A percentile compares a stretch with the other conserved stretches of the same genome.
Conservation (phyloP, 2,888 invertebrate genomes). For the Entomobrya multifasciata region DNA sequence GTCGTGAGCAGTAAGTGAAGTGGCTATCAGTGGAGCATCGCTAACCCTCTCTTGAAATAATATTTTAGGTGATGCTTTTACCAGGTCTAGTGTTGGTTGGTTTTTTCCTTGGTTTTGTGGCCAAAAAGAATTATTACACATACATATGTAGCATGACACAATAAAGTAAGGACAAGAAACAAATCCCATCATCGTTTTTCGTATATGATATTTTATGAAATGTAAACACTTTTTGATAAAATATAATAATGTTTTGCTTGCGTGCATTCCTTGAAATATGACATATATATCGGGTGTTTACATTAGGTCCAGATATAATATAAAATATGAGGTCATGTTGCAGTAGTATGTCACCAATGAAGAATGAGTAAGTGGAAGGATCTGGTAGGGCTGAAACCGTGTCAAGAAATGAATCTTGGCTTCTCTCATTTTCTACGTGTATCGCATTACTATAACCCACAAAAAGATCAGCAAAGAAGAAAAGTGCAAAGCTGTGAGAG, state of each 20-base stretch:
- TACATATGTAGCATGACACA: constrained; percentile 22
- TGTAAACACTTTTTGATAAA: neutral
- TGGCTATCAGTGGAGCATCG: neutral
- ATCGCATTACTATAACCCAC: constrained; percentile 73
- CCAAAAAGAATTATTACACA: constrained; percentile 30
- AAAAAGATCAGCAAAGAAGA: neutral
- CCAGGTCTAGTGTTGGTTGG: neutral
- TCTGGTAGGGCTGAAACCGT: constrained; percentile 45
- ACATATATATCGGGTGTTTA: neutral
- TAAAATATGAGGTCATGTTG: neutral
- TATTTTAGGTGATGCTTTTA: neutral
- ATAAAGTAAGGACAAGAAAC: constrained; percentile 28
- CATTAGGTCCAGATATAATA: neutral
- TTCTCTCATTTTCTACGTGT: constrained; percentile 79
- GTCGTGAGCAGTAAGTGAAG: constrained; percentile 9
- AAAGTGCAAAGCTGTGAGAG: neutral
- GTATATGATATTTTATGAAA: neutral
- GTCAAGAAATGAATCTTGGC: constrained; percentile 75
- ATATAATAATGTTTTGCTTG: neutral
- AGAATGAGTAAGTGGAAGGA: constrained; percentile 40
- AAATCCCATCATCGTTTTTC: constrained; percentile 10
- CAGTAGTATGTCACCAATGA: neutral
- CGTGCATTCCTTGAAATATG: neutral
- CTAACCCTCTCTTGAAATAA: neutral
- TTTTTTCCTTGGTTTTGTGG: constrained; percentile 24